These are phyloP conservation scores for Cactoblastis cactorum DNA, from an alignment of 2,888 invertebrate species.

Conservation along the genomic window DNA sequence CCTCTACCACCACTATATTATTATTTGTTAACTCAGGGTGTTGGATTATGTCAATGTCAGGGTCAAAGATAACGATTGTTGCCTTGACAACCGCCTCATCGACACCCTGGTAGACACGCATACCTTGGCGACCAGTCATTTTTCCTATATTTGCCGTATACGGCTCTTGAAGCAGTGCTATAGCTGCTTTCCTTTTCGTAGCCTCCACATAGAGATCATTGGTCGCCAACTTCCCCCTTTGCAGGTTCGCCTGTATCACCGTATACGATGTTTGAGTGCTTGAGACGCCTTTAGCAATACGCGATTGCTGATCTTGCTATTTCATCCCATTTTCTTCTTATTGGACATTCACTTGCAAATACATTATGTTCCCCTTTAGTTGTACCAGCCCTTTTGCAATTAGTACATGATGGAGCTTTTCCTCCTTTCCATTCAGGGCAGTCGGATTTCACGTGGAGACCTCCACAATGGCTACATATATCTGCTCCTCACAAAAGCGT, in stretches of 20 bases:
- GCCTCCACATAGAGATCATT: not conserved
- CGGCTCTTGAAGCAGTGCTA: not conserved
- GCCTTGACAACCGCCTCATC: not conserved
- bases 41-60: not conserved
- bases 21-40: too few species aligned
- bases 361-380: too few species aligned
- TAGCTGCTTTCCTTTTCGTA: not conserved
- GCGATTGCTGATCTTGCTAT: not conserved
- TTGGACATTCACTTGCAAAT: too few species aligned
- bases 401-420: not conserved
- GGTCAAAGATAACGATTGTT: not conserved
- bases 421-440: not conserved
- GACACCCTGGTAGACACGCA: not conserved
- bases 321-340: not conserved
- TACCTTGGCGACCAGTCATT: not conserved
- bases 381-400: not conserved
- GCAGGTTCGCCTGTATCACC: not conserved
- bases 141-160: not conserved
- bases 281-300: too few species aligned
- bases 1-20: not conserved
- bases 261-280: too few species aligned
- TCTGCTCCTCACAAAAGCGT: not conserved
- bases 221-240: not conserved
- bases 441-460: not conserved
- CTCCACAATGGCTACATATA: not conserved